phyloP scores from a whole-genome alignment of 2,888 invertebrate genomes.

The Caradrina kadenii region DNA sequence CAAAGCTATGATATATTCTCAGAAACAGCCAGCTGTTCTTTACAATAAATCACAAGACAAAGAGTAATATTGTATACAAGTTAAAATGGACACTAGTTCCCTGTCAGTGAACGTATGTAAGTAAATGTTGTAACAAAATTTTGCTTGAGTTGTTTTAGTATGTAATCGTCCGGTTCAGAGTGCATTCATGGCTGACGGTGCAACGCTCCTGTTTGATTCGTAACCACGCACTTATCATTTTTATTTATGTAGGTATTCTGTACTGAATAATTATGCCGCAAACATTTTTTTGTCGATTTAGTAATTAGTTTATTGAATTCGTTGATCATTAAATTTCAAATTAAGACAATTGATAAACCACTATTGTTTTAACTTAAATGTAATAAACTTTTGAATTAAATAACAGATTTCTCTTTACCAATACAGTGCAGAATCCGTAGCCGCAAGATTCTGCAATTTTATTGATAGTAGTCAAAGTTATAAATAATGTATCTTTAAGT shows the following conservation, averaged over 20 bases:
- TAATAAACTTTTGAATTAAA: conserved; percentile 35
- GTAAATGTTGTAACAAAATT: conserved; percentile 54
- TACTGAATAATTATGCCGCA: background rate
- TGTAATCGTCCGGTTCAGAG: conserved; percentile 57
- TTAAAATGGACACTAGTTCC: conserved; percentile 33
- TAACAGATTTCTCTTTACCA: conserved; percentile 40
- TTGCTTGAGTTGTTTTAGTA: conserved; percentile 46
- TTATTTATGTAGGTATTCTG: conserved; percentile 4
- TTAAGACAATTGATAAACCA: background rate
- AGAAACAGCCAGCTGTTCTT: background rate
- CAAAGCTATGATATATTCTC: background rate
- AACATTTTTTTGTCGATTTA: background rate
- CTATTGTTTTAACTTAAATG: background rate
- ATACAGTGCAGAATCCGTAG: conserved; percentile 11
- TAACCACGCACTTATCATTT: conserved; percentile 33
- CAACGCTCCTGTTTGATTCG: conserved; percentile 51
- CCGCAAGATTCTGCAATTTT: conserved; percentile 29
- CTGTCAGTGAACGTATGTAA: conserved; percentile 39
- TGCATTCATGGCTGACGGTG: conserved; percentile 48
- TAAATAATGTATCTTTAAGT: conserved; percentile 14
- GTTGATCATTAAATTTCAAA: background rate
- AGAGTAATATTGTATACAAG: conserved; percentile 26
- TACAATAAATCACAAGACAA: conserved; percentile 31
- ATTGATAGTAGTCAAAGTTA: conserved; percentile 7
- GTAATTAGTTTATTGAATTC: background rate